Conservation (phyloP, 2,888 invertebrate genomes). For the Silvanus unidentatus region DNA sequence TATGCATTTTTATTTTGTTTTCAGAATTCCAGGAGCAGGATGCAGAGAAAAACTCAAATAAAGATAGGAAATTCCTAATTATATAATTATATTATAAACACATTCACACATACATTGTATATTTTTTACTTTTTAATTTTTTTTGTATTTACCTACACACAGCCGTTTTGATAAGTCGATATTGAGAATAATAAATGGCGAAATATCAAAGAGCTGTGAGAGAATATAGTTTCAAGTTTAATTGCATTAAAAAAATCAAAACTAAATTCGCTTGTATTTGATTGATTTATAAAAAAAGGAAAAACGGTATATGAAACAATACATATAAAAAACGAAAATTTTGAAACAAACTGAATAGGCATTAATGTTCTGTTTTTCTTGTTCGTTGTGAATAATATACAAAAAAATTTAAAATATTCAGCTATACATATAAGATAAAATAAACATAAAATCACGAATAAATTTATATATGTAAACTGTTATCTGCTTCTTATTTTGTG, state of each 20-base stretch:
- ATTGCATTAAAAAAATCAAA: slow-evolving; percentile 29
- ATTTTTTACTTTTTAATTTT: slow-evolving; percentile 31
- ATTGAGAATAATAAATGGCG: slow-evolving; percentile 26
- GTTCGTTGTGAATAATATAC: slow-evolving; percentile 43
- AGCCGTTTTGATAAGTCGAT: slow-evolving; percentile 44
- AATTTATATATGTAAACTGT: too few species aligned
- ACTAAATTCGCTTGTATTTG: slow-evolving; percentile 29
- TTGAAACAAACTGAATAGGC: slow-evolving; percentile 18
- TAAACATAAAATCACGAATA: neutral
- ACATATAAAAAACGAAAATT: slow-evolving; percentile 23
- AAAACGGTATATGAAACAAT: too few species aligned
- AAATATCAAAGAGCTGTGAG: slow-evolving; percentile 40
- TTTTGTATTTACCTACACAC: slow-evolving; percentile 32
- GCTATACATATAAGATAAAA: slow-evolving; percentile 18
- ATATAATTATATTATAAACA: slow-evolving; percentile 46
- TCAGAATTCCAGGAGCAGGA: neutral
- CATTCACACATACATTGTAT: slow-evolving; percentile 46
- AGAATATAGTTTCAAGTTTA: slow-evolving; percentile 33
- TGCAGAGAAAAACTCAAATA: neutral
- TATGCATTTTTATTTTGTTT: neutral
- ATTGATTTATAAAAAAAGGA: too few species aligned
- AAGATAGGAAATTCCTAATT: slow-evolving; percentile 38
- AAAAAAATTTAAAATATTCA: slow-evolving; percentile 16
- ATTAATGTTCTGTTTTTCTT: slow-evolving; percentile 20
- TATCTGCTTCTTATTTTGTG: neutral